Base-by-base conservation (phyloP, 1,140 invertebrate genomes). In the Ruditapes philippinarum region DNA sequence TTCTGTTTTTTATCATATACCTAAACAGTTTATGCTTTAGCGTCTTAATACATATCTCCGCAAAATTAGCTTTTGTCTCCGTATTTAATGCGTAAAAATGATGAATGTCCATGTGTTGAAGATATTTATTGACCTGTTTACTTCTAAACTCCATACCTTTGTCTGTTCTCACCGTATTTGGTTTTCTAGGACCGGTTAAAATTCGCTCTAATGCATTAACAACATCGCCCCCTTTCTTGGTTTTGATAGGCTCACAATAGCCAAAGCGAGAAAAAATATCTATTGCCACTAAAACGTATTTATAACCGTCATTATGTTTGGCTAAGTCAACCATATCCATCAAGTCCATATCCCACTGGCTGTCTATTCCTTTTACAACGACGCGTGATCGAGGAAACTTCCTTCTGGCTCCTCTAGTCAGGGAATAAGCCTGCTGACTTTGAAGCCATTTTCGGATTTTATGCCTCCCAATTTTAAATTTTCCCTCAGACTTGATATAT, bases 401-500 rank as follows among this genome's bases (percentile, higher is more conserved):
- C 2, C 54, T 17, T 78, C 70, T 76, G 25, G 42, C 84, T 14
- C 42, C 42, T 36, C 25, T 62, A 14, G 70, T 76, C 38, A 88
- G 25, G 22, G 86, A 88, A 88, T 70, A 88, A 12, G 74, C 36
- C 36, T 80, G n/a, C 70, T 88, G 76, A 33, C 60, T 38, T 88
- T 88, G 74, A 33, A 88, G 25, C 74, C 57, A 88, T 88, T 88
- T 79, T 54, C 45, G n/a, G 19, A 88, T 78, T 62, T 54, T 49
- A 45, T 80, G 60, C 70, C 76, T 57, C 4, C 57, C 86, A 45
- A 88, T 88, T 45, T 79, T 88, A 33, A 70, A 79, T 73, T 80
- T 79, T 12, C 49, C 40, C 31, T 80, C 60, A 11, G 40, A 11
- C 45, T 80, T 80, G 1, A 73, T 73, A n/a, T n/a, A 31, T 36